These are phyloP conservation scores for Rhineura floridana DNA, from an alignment of 2,113 vertebrate species.

Conservation along the genomic window DNA sequence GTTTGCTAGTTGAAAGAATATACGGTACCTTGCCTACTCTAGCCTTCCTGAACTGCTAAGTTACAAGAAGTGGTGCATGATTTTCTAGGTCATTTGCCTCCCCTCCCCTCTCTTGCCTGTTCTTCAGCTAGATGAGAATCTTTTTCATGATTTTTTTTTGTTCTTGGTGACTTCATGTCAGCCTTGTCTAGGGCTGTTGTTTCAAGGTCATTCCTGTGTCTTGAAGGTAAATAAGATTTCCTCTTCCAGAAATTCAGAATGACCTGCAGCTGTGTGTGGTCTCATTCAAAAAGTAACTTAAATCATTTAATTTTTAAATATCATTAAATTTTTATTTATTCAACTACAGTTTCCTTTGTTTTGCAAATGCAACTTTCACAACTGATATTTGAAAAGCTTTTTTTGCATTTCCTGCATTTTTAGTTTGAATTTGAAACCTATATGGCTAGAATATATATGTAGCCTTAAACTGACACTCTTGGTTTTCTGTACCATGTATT, in stretches of 20 bases:
- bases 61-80: background rate
- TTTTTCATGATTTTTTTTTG: background rate
- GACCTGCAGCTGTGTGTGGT: background rate
- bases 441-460: background rate
- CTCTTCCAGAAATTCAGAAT: background rate
- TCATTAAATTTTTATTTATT: background rate
- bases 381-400: background rate
- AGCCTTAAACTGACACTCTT: background rate
- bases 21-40: background rate
- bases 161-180: background rate
- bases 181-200: background rate
- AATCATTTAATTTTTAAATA: background rate
- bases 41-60: background rate
- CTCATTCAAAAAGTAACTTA: background rate
- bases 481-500: background rate
- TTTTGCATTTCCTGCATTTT: background rate
- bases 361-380: background rate
- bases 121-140: background rate
- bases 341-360: background rate
- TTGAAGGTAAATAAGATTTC: background rate
- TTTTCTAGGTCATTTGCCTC: background rate
- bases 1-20: background rate
- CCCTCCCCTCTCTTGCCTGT: background rate
- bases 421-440: background rate
- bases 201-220: background rate